phyloP scores from a whole-genome alignment of 2,113 vertebrate genomes.

The Phalacrocorax carbo region DNA sequence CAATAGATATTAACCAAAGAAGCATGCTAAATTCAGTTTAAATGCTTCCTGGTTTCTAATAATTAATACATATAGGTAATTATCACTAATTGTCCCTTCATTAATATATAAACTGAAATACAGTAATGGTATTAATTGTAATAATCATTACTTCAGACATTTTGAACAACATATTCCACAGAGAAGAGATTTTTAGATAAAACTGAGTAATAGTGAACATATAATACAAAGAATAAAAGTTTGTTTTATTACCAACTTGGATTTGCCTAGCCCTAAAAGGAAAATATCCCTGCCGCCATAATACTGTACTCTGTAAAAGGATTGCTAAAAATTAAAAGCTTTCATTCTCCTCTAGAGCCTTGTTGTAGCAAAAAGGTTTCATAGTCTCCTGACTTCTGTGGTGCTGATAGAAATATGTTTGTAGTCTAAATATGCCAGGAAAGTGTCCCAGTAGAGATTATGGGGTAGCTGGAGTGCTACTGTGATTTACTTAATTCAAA shows the following conservation, averaged over 20 bases:
- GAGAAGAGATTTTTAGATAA: conserved; percentile 7
- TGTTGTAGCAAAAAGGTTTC: conserved; percentile 1
- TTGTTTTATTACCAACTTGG: background rate
- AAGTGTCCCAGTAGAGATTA: conserved; percentile 28
- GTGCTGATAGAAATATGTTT: conserved; percentile 16
- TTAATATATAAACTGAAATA: background rate
- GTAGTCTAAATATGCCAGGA: conserved; percentile 42
- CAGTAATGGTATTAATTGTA: background rate
- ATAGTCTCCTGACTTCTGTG: conserved; percentile 34
- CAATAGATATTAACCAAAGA: background rate
- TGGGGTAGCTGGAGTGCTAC: conserved; percentile 2
- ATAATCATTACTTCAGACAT: conserved; percentile 8
- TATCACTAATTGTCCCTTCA: background rate
- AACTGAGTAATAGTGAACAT: background rate
- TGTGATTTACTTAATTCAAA: conserved; percentile 53
- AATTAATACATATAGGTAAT: background rate
- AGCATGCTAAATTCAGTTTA: background rate
- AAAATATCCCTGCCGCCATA: background rate
- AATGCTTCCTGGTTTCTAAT: background rate
- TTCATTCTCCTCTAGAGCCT: conserved; percentile 3
- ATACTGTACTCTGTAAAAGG: background rate
- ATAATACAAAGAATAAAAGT: background rate
- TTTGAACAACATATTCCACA: background rate
- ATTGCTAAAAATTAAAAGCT: conserved; percentile 42
- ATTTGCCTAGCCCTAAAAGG: conserved; percentile 7